phyloP scores from a whole-genome alignment of 2,797 vertebrate species.

The Tamandua tetradactyla region DNA sequence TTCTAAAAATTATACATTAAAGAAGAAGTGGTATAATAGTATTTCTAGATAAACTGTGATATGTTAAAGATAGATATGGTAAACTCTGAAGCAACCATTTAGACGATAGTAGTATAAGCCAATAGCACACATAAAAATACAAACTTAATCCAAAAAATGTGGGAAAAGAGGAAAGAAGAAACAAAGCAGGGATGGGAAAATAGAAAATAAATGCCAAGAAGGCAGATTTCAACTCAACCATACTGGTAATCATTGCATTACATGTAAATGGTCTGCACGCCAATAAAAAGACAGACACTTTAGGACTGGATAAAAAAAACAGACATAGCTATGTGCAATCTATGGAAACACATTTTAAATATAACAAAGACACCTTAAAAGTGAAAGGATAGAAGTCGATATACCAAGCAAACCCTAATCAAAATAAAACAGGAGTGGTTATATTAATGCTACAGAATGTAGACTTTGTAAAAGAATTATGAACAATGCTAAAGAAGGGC shows the following conservation, averaged over 20 bases:
- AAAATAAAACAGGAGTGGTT: background rate
- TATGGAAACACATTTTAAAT: background rate
- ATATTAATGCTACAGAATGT: background rate
- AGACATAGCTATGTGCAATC: background rate
- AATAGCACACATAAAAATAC: background rate
- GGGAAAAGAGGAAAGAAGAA: background rate
- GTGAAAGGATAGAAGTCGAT: background rate
- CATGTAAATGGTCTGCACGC: no score
- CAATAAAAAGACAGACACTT: background rate
- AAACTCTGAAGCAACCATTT: background rate
- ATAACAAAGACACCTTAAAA: background rate
- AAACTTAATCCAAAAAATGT: background rate
- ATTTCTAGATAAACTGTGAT: background rate
- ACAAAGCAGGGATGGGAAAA: background rate
- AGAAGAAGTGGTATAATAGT: background rate
- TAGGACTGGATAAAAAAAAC: background rate
- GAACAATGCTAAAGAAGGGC: background rate
- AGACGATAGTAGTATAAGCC: background rate
- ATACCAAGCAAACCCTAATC: background rate
- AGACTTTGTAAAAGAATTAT: background rate
- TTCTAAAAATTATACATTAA: background rate
- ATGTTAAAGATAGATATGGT: background rate
- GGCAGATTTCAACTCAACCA: background rate
- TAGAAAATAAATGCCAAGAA: background rate
- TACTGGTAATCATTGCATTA: background rate